Percentiles rank a stretch among this genome's conserved stretches.
These are phyloP conservation scores for Sesamia inferens DNA, from an alignment of 2,888 invertebrate genomes.

Conservation along the genomic window DNA sequence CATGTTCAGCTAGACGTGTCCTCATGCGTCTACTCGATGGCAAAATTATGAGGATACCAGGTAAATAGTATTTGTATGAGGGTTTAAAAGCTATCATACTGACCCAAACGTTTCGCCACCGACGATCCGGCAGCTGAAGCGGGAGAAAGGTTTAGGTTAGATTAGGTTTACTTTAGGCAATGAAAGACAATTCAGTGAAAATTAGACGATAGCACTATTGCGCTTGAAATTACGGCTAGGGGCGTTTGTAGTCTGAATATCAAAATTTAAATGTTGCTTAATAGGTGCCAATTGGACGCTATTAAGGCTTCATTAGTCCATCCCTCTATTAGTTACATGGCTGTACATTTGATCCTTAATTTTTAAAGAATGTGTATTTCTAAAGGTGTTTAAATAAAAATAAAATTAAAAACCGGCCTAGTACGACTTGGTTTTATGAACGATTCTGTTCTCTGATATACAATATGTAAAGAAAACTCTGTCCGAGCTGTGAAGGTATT, in stretches of 20 bases:
- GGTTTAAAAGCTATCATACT: slow-evolving; percentile 23
- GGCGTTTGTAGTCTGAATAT: background rate
- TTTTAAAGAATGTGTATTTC: background rate
- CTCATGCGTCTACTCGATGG: background rate
- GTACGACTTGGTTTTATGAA: too few relatives aligned
- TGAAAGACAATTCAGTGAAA: background rate
- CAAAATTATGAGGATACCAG: background rate
- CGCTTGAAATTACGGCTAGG: background rate
- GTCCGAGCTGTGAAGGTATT: too few relatives aligned
- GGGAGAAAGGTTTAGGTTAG: slow-evolving; percentile 23
- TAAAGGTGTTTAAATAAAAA: background rate
- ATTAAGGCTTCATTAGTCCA: background rate
- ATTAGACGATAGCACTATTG: background rate
- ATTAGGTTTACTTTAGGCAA: slow-evolving; percentile 10
- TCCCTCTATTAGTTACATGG: background rate
- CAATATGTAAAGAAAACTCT: too few relatives aligned
- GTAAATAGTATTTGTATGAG: background rate
- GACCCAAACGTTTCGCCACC: slow-evolving; percentile 39
- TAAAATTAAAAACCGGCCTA: too few relatives aligned
- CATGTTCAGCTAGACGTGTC: background rate
- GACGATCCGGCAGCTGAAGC: slow-evolving; percentile 41
- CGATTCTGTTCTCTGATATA: too few relatives aligned
- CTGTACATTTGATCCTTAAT: background rate
- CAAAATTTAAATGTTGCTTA: background rate
- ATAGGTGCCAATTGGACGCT: background rate